These are phyloP conservation scores for Phrynosoma blainvillii DNA, from an alignment of 2,113 vertebrate species.

Conservation along the genomic window DNA sequence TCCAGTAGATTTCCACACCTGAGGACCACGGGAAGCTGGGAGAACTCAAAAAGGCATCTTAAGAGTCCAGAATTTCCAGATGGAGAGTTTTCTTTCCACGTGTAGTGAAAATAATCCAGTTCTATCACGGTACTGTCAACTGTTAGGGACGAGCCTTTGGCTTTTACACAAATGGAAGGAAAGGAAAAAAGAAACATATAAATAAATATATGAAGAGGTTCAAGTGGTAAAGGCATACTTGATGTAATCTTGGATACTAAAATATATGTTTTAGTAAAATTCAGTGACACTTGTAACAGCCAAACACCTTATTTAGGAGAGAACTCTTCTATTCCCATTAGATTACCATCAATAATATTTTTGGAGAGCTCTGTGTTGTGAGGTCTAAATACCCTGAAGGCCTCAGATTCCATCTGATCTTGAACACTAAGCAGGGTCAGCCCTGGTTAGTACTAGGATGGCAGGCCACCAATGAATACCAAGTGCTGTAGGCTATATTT, in stretches of 20 bases:
- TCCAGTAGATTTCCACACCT: conserved; percentile 89
- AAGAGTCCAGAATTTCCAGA: conserved; percentile 86
- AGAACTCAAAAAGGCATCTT: conserved; percentile 92
- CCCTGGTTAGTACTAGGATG: too few species aligned
- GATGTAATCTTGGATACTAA: not conserved
- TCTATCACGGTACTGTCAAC: conserved; percentile 78
- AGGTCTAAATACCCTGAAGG: too few species aligned
- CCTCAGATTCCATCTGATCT: too few species aligned
- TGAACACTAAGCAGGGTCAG: too few species aligned
- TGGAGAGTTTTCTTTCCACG: conserved; percentile 72
- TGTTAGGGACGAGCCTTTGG: conserved; percentile 97
- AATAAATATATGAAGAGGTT: not conserved
- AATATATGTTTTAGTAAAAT: not conserved
- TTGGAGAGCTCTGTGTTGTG: not conserved
- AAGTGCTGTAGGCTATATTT: too few species aligned
- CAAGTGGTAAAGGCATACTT: not conserved
- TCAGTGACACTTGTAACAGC: fast-evolving
- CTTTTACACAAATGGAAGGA: conserved; percentile 74
- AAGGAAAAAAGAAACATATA: conserved; percentile 33
- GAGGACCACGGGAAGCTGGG: conserved; percentile 94
- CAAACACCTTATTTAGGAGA: conserved; percentile 13
- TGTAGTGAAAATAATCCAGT: conserved; percentile 81
- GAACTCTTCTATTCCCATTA: conserved; percentile 42
- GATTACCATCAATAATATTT: conserved; percentile 33
- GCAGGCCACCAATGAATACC: too few species aligned